Evolutionary conservation across 2,113 vertebrate genomes (phyloP), one percentile per base, ranked within the genome.

Genomic region (Mus spicilegus): DNA sequence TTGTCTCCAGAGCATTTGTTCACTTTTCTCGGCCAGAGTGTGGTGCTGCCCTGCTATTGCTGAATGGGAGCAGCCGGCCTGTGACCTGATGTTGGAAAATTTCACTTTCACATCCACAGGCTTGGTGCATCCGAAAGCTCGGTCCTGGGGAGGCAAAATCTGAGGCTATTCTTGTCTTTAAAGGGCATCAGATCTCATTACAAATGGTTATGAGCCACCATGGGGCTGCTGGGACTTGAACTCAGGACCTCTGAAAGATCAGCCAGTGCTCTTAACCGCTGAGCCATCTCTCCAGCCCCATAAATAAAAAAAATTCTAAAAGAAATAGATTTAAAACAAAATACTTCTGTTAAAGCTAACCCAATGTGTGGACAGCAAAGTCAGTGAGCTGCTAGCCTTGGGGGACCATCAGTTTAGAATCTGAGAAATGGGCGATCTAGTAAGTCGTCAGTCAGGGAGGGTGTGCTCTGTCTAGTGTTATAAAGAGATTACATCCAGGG

Each of bases 31-130:
- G 56, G 12, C 28, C 81, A 7, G 77, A 63, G 61, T 63, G 28
- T 3, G 13, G 42, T 12, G 36, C 76, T 24, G 0, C 0, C 19
- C 5, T 7, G 61, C 36, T 81, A 0, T 36, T 7, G 3, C 20
- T 30, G 30, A 9, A 36, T 17, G 9, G 19, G 8, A 5, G 61
- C 26, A 8, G 3, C 51, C 6, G 0, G 72, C 11, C 0, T 0
- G 0, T 14, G 30, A 22, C 70, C 19, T 20, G 26, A 49, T 0
- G 1, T 30, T 80, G 4, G 77, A 28, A 56, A 67, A 4, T 56
- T 30, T 33, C 17, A 5, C 7, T 56, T 30, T 26, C 24, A 7
- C 7, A 10, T 28, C 19, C 0, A 26, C 78, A 11, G 28, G 26
- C 39, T 8, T 16, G 20, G 42, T 24, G 7, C 16, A 24, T 26